These are phyloP conservation scores for Antheraea mylitta DNA, from an alignment of 1,140 invertebrate genomes.

Conservation along the genomic window DNA sequence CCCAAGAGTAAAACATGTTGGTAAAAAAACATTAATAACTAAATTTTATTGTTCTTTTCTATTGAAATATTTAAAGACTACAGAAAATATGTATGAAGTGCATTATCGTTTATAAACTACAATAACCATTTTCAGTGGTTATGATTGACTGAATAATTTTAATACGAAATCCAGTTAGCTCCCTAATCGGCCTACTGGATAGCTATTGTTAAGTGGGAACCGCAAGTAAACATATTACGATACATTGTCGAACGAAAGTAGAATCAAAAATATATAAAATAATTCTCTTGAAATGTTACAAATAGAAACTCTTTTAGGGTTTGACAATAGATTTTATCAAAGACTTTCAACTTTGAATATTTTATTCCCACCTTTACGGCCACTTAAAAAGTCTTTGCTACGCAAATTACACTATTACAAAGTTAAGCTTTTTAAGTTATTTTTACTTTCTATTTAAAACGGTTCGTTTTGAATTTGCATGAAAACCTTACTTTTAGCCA, in stretches of 20 bases:
- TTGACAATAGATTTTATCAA: conserved; percentile 4
- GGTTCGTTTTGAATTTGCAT: conserved; percentile 8
- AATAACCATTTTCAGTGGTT: conserved; percentile 34
- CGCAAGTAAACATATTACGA: conserved; percentile 8
- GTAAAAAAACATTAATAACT: too few relatives aligned
- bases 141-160: conserved; percentile 57
- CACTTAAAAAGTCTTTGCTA: conserved; percentile 12
- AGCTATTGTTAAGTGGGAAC: conserved; percentile 41
- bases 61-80: too few relatives aligned
- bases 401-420: conserved; percentile 12
- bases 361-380: conserved; percentile 11
- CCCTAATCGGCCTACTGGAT: conserved; percentile 46
- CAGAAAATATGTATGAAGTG: too few relatives aligned
- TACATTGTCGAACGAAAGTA: conserved; percentile 29
- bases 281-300: background rate
- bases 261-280: background rate
- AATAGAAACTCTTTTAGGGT: conserved; percentile 2
- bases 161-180: conserved; percentile 56
- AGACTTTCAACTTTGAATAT: conserved; percentile 13
- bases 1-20: too few relatives aligned
- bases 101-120: too few relatives aligned
- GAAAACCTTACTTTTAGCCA: background rate
- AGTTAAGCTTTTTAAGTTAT: conserved; percentile 5
- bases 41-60: too few relatives aligned
- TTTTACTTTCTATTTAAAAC: conserved; percentile 10